Conservation (phyloP, 2,113 vertebrate species). For the Ictalurus punctatus region DNA sequence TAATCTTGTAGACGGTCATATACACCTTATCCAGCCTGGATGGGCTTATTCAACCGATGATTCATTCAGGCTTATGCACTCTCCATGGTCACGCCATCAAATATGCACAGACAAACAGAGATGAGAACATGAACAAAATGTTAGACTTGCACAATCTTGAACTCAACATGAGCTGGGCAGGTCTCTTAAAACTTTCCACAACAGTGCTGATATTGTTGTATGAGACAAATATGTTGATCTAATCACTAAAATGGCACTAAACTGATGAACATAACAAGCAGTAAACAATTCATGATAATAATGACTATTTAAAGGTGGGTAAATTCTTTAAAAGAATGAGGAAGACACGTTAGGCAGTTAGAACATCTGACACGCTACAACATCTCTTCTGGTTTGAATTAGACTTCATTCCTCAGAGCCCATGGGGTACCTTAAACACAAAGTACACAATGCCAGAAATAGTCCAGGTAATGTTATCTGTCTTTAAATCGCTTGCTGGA, state of each 20-base stretch:
- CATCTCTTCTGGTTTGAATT: conserved; percentile 53
- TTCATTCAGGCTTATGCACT: conserved; percentile 27
- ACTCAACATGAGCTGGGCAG: conserved; percentile 17
- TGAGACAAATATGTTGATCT: conserved; percentile 21
- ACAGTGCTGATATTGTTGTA: not conserved
- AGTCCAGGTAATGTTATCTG: conserved; percentile 53
- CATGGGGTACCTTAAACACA: conserved; percentile 52
- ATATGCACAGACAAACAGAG: conserved; percentile 33
- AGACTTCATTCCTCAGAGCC: conserved; percentile 52
- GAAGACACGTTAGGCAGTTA: conserved; percentile 37
- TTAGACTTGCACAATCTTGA: conserved; percentile 40
- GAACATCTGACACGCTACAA: conserved; percentile 33
- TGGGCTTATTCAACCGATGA: conserved; percentile 9
- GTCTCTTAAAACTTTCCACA: conserved; percentile 34
- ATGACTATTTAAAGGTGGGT: conserved; percentile 11
- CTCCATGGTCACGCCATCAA: conserved; percentile 29
- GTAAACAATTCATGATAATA: conserved; percentile 21
- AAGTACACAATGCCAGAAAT: conserved; percentile 53
- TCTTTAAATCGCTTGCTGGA: conserved; percentile 41
- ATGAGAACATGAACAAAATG: conserved; percentile 12
- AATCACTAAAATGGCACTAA: conserved; percentile 27
- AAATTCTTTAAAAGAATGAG: conserved; percentile 43
- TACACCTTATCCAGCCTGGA: conserved; percentile 16
- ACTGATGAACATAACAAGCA: conserved; percentile 26
- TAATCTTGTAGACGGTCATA: not conserved